Evolutionary conservation across 2,113 vertebrate genomes (phyloP).

Genomic region (Nothoprocta pentlandii): DNA sequence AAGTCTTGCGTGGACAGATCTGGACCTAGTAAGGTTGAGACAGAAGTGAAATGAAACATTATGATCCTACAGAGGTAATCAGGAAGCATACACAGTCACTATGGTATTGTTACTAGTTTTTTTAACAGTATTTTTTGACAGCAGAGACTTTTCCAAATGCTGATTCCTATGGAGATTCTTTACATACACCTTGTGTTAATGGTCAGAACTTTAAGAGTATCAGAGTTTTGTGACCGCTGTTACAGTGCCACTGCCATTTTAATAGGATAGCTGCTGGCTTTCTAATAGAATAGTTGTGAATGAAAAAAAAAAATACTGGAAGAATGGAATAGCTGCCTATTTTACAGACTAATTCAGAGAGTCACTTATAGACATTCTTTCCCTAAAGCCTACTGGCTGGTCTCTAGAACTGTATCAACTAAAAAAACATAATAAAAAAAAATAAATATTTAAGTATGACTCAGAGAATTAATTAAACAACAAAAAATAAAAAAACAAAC

Average conservation of each 20-base stretch:
- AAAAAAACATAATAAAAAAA: too few relatives aligned
- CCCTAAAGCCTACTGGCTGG: background rate
- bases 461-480: background rate
- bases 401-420: background rate
- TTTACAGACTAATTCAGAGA: background rate
- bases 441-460: fast-evolving
- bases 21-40: constrained; percentile 9
- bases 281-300: background rate
- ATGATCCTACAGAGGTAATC: background rate
- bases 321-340: background rate
- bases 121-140: background rate
- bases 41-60: background rate
- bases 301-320: background rate
- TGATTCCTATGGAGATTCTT: background rate
- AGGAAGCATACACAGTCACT: background rate
- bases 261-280: background rate
- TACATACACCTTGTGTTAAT: background rate
- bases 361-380: fast-evolving
- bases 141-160: background rate
- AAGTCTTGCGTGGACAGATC: background rate
- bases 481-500: background rate
- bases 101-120: background rate
- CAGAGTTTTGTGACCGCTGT: too few relatives aligned
- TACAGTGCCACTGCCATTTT: fast-evolving
- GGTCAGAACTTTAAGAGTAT: background rate